Conservation (phyloP, 1,140 invertebrate species). For the Drosophila arizonae region DNA sequence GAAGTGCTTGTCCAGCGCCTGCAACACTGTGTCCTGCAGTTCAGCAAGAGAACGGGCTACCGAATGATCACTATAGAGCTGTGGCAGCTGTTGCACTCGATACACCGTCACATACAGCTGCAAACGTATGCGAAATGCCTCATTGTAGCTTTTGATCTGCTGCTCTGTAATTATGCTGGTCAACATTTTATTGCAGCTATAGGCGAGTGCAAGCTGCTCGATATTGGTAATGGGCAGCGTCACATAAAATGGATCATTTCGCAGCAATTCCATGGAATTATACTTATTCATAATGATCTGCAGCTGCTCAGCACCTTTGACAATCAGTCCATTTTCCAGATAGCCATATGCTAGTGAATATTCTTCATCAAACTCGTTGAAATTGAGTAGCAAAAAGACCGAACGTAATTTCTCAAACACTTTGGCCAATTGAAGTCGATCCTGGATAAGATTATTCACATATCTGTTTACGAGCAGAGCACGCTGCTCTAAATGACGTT, state of each 20-base stretch:
- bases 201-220: neutral
- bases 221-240: neutral
- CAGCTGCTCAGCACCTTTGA: neutral
- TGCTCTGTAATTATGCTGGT: conserved; percentile 7
- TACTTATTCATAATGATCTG: conserved; percentile 9
- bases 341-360: neutral
- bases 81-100: conserved; percentile 14
- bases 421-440: conserved; percentile 1
- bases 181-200: conserved; percentile 2
- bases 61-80: neutral
- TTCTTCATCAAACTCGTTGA: neutral
- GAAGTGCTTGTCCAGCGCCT: neutral
- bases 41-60: neutral
- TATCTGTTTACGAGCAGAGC: conserved; percentile 19
- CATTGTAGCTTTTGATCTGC: conserved; percentile 13
- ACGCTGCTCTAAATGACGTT: conserved; percentile 6
- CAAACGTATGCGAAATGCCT: conserved; percentile 8
- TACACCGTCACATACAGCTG: neutral
- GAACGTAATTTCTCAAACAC: conserved; percentile 1
- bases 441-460: conserved; percentile 6
- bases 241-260: conserved; percentile 6
- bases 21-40: neutral
- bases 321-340: neutral
- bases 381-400: conserved; percentile 12
- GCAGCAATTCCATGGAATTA: neutral